Conservation (phyloP, 2,797 vertebrate genomes). For the Acestrorhynchus altus region DNA sequence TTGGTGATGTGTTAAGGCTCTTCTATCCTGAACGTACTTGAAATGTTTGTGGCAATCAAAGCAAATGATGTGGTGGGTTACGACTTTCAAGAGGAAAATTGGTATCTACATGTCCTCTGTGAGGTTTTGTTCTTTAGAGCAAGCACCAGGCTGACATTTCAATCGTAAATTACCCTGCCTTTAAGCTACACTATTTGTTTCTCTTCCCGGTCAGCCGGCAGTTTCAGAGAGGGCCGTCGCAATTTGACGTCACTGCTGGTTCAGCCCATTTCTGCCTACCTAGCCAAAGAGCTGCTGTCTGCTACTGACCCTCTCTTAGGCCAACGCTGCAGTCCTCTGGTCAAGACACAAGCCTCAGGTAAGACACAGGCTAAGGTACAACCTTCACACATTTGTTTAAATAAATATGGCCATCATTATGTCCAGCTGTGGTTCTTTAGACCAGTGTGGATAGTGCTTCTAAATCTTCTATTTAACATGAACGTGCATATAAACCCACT, state of each 20-base stretch:
- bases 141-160: not conserved
- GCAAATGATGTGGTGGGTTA: not conserved
- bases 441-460: too few species aligned
- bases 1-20: conserved; percentile 5
- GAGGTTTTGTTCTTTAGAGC: not conserved
- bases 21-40: conserved; percentile 5
- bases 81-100: conserved; percentile 11
- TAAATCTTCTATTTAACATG: too few species aligned
- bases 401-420: too few species aligned
- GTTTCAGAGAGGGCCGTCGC: conserved; percentile 68
- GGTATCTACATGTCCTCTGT: not conserved
- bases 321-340: conserved; percentile 76
- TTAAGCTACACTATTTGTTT: not conserved
- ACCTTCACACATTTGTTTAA: not conserved
- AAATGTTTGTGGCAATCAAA: conserved; percentile 23
- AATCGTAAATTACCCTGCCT: not conserved
- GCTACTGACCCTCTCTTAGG: conserved; percentile 55
- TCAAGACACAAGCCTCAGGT: conserved; percentile 78
- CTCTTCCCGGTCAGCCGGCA: conserved; percentile 73
- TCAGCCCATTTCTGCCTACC: conserved; percentile 85
- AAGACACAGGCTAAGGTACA: conserved; percentile 52
- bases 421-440: too few species aligned
- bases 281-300: conserved; percentile 83
- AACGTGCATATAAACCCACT: too few species aligned
- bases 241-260: conserved; percentile 87